These are phyloP conservation scores for Sarcophaga rosellei DNA, from an alignment of 2,888 invertebrate genomes.

Conservation along the genomic window DNA sequence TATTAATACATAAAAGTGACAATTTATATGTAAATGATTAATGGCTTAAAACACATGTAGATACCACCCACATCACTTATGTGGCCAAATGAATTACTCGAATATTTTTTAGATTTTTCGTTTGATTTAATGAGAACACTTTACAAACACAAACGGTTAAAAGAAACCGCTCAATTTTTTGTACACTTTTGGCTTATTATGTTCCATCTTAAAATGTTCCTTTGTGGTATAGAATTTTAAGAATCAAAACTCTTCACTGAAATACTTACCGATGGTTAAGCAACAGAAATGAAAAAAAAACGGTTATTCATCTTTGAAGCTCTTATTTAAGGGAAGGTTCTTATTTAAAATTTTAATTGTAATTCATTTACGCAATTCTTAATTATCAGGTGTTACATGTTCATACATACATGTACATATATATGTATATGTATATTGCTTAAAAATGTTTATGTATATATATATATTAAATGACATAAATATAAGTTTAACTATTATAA, in stretches of 20 bases:
- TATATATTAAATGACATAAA: too few relatives aligned
- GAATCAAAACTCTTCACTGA: not conserved
- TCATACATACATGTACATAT: too few relatives aligned
- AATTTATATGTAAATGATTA: constrained; percentile 65
- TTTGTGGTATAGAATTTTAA: not conserved
- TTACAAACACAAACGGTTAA: constrained; percentile 20
- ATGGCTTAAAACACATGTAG: constrained; percentile 31
- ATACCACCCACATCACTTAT: constrained; percentile 24
- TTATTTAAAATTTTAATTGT: too few relatives aligned
- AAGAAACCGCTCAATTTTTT: constrained; percentile 13
- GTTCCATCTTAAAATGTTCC: not conserved
- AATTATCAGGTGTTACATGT: too few relatives aligned
- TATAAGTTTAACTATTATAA: not conserved
- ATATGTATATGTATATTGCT: too few relatives aligned
- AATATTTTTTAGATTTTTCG: constrained; percentile 11
- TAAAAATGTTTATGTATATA: too few relatives aligned
- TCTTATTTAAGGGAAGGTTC: too few relatives aligned
- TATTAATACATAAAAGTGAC: constrained; percentile 64
- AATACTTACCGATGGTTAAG: not conserved
- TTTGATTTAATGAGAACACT: constrained; percentile 42
- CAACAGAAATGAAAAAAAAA: too few relatives aligned
- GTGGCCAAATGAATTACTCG: constrained; percentile 49
- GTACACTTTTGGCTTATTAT: constrained; percentile 33
- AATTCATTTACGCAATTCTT: too few relatives aligned
- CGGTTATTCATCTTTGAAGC: too few relatives aligned